Base-by-base conservation (phyloP, 1,140 invertebrate genomes). In the Drosophila biarmipes region DNA sequence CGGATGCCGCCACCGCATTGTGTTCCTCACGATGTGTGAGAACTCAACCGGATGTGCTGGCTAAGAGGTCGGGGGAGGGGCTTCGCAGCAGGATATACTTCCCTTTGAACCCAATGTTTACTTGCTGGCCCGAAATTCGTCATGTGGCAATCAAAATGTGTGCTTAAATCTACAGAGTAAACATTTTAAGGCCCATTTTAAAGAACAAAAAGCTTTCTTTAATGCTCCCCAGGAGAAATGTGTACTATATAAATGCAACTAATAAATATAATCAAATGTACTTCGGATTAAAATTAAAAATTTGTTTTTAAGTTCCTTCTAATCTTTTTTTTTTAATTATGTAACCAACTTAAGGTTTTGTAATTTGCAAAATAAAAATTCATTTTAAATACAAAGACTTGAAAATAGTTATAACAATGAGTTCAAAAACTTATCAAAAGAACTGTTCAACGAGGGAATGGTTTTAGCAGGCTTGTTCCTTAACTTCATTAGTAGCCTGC, bases 1-100 rank as follows among this genome's bases (percentile, higher is more conserved):
- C 49, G 67, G 67, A 69, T 56, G 67, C 63, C 37, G 67, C 27
- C 35, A 69, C 51, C 27, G 42, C 64, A 56, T 69, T 42, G 10
- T 55, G 42, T 73, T 66, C 59, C 43, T 45, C 54, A 80, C 49
- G 35, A 69, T 56, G 67, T 69, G 64, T 69, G 67, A 29, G 67
- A 69, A 69, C 64, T 42, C 14, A 54, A 52, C 67, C 67, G 63
- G 63, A 69, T 69, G 64, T 69, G 63, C 21, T 46, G 34, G 2
- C 49, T 55, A 15, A 37, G 29, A 6, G 29, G 21, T 14, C 1
- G 19, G 24, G 37, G 42, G 31, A 1, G 5, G 15, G 12, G 15
- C 19, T 7, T 4, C 11, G 21, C 34, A 40, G 29, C 59, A 67
- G 66, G 67, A 73, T 61, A 54, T 59, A n/a, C 38, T 14, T 27